phyloP scores from a whole-genome alignment of 2,797 vertebrate species.

The Dryobates pubescens region DNA sequence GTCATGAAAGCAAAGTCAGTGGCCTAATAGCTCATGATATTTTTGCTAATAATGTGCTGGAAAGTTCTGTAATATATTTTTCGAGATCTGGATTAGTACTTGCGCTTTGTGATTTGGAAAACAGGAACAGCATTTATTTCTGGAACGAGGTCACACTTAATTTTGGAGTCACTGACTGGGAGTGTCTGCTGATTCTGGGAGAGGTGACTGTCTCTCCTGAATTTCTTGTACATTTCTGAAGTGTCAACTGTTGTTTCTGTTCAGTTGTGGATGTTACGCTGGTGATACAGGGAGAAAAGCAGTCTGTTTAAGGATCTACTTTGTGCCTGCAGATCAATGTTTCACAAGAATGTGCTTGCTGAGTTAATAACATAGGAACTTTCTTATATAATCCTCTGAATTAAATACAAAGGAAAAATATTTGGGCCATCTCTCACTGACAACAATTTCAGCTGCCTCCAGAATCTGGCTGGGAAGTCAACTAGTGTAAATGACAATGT shows the following conservation, averaged over 20 bases:
- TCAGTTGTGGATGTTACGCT: not conserved
- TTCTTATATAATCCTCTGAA: not conserved
- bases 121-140: not conserved
- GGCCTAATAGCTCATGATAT: not conserved
- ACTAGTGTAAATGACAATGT: not conserved
- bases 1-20: not conserved
- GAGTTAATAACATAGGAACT: not conserved
- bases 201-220: not conserved
- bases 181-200: not conserved
- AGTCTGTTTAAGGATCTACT: not conserved
- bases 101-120: not conserved
- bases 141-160: not conserved
- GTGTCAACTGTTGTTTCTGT: not conserved
- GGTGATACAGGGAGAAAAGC: not conserved
- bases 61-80: not conserved
- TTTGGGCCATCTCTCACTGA: rapidly evolving
- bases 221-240: not conserved
- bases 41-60: not conserved
- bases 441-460: not conserved
- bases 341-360: not conserved
- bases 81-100: not conserved
- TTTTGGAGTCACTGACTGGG: not conserved
- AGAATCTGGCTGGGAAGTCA: not conserved
- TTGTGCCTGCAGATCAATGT: not conserved
- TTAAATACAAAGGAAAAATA: not conserved